A percentile compares a stretch with the other conserved stretches of the same genome.
Conservation (phyloP, 2,113 vertebrate genomes). For the Lontra canadensis region DNA sequence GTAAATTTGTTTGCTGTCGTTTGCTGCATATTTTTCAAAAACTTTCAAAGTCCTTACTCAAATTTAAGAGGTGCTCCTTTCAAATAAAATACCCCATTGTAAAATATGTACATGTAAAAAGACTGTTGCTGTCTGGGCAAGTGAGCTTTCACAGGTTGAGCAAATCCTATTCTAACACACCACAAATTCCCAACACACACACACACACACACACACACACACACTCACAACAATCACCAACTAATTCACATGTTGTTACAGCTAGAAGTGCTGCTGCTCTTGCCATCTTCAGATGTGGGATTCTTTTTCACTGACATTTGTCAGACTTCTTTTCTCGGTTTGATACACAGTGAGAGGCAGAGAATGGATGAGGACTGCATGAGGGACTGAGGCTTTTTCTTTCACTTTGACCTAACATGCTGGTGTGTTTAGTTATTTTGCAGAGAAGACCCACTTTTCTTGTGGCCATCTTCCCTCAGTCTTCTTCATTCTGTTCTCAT, state of each 20-base stretch:
- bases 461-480: background rate
- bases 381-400: background rate
- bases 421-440: fast-evolving
- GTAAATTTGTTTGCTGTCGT: background rate
- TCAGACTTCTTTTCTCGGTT: background rate
- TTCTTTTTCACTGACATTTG: background rate
- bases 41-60: background rate
- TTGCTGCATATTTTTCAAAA: background rate
- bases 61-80: background rate
- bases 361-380: fast-evolving
- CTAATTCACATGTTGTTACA: background rate
- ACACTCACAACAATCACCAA: background rate
- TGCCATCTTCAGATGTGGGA: background rate
- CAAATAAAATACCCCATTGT: background rate
- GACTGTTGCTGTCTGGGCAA: background rate
- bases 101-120: background rate
- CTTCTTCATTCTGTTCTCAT: background rate
- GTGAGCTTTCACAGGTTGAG: background rate
- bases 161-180: background rate
- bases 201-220: too few species aligned
- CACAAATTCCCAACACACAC: background rate
- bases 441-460: background rate
- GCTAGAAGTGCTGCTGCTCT: background rate
- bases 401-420: background rate
- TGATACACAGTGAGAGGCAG: background rate